Evolutionary conservation across 2,113 vertebrate species (phyloP).

Genomic region (Onychostruthus taczanowskii): DNA sequence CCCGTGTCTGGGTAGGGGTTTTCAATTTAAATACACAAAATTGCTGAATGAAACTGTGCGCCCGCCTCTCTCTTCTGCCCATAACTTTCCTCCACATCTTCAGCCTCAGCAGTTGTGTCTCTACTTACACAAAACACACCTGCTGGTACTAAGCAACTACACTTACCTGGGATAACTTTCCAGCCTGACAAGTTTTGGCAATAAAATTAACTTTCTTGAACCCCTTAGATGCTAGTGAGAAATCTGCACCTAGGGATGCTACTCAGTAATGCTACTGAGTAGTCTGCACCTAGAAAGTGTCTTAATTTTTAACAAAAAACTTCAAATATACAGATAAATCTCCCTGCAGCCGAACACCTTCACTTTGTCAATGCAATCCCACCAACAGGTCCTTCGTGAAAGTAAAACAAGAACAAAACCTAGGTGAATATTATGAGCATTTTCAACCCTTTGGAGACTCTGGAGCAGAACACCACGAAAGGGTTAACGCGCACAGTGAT

Average conservation of each 20-base stretch:
- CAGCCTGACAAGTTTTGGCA: neutral
- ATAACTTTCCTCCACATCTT: neutral
- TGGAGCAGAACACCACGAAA: neutral
- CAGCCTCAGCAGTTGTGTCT: neutral
- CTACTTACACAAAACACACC: neutral
- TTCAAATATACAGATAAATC: neutral
- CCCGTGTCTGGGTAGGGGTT: neutral
- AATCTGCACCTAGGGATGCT: too few relatives aligned
- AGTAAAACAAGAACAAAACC: neutral
- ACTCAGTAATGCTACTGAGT: neutral
- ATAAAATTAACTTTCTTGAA: neutral
- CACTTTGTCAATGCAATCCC: neutral
- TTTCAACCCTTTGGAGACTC: neutral
- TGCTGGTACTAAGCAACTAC: neutral
- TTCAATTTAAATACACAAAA: neutral
- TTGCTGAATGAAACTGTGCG: neutral
- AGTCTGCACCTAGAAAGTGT: rapidly evolving
- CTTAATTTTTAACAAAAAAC: neutral
- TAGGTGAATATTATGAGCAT: neutral
- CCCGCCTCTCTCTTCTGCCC: neutral
- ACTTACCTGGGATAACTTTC: rapidly evolving
- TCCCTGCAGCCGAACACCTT: neutral
- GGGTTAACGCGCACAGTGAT: rapidly evolving
- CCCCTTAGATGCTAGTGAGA: neutral
- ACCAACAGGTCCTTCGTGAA: neutral